Base-by-base conservation (phyloP, 2,888 invertebrate species). In the Ophion ventricosus region DNA sequence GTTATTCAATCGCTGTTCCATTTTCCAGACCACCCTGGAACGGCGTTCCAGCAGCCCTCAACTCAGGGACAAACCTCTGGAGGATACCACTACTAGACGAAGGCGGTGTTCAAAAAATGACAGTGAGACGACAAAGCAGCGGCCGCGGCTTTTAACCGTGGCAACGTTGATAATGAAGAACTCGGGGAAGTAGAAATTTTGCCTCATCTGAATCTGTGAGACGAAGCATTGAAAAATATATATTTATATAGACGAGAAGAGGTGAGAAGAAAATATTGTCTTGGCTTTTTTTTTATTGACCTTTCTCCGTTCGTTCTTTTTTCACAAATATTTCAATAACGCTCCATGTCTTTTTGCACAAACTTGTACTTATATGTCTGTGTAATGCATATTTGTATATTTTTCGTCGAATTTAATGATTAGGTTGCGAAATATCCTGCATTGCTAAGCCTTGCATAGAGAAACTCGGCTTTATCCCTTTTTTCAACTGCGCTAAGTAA, bases 191-290 rank as follows among this genome's bases (percentile, higher is more conserved):
- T 49, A 0, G 49, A 49, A 17, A 49, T 14, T 43, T 43, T 43
- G 2, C 14, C 43, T 1, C 81, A 83, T 83, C 73, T 69, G n/a
- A 63, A 54, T 70, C 70, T 77, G 72, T 63, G 74, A 75, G 57
- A 80, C 54, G 35, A 49, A 54, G 67, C 59, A 23, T 78, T 78
- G 74, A 61, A 76, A 72, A 80, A 49, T 49, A 49, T 49, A 69
- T 74, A 59, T 73, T 73, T 73, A 73, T 82, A 80, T 78, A 70
- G 67, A 74, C 63, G 57, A 85, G 80, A 80, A 79, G 67, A 54
- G 77, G 23, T 77, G 74, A 70, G 56, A 72, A 23, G 43, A 80
- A 76, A 49, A 20, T 35, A 17, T 26, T 35, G 57, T 61, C 20
- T 67, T 67, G 67, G 35, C 61, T 40, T 67, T 74, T 49, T 49